Evolutionary conservation across 2,113 vertebrate species (phyloP).

Genomic region (Megalops atlanticus): DNA sequence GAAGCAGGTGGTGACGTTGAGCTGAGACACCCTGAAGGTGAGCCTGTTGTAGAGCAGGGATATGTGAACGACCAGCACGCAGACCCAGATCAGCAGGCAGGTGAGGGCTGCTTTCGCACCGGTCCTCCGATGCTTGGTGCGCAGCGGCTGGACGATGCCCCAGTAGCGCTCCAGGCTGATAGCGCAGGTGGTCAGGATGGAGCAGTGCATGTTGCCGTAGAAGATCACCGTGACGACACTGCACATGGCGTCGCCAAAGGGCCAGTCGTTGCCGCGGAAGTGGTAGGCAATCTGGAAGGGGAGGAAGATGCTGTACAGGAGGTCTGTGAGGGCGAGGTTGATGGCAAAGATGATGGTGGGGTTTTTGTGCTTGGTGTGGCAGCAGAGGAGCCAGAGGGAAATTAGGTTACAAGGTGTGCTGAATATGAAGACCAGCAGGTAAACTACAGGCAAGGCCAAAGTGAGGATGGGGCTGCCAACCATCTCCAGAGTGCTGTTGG

Average conservation of each 20-base stretch:
- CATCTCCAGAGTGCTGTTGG: conserved; percentile 24
- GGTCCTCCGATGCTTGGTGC: conserved; percentile 16
- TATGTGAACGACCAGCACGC: conserved; percentile 39
- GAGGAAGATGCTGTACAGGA: conserved; percentile 32
- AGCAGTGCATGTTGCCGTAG: conserved; percentile 48
- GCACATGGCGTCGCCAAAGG: background rate
- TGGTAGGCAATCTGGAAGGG: conserved; percentile 47
- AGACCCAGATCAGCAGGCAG: conserved; percentile 32
- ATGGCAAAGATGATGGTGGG: conserved; percentile 32
- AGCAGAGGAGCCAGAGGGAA: conserved; percentile 34
- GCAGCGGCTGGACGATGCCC: conserved; percentile 30
- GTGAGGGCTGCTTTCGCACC: conserved; percentile 12
- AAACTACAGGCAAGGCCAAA: conserved; percentile 20
- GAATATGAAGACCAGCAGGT: conserved; percentile 38
- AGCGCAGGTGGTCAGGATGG: conserved; percentile 36
- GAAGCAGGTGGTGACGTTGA: conserved; percentile 40
- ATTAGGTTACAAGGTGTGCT: conserved; percentile 44
- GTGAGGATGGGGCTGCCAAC: conserved; percentile 15
- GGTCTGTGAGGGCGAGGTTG: conserved; percentile 36
- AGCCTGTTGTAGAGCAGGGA: conserved; percentile 29
- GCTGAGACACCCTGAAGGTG: background rate
- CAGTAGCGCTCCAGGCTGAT: conserved; percentile 43
- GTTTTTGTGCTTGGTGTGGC: conserved; percentile 32
- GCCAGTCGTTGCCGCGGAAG: conserved; percentile 23
- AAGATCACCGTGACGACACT: conserved; percentile 25